Base-by-base conservation (phyloP, 2,113 vertebrate species). In the Oriolus oriolus region DNA sequence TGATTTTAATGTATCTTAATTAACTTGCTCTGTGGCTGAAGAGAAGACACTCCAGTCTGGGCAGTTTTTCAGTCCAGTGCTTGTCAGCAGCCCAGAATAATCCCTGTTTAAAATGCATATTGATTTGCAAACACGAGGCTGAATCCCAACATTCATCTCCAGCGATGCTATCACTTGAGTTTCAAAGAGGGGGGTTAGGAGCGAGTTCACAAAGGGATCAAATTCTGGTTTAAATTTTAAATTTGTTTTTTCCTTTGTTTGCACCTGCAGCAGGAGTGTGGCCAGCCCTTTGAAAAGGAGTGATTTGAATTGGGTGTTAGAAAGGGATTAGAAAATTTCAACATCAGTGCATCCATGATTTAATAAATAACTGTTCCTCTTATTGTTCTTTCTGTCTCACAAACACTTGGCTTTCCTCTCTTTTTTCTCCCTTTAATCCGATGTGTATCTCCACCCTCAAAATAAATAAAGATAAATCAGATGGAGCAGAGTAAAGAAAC, bases 31-130 rank as follows among this genome's bases (percentile, higher is more conserved):
- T 81, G 44, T 86, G 86, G 35, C 80, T 90, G 83, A 70, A 68
- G 79, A 75, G 85, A 60, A 96, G 85, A 60, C 59, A 35, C 88
- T 88, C 92, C 93, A 92, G 80, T 92, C 90, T 63, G 90, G 84
- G 93, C 47, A 74, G 76, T 59, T 93, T 93, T 89, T 93, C 76
- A 95, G 86, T 68, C 79, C 73, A 33, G 71, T 28, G 49, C 79
- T 84, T 47, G 56, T 95, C 93, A 92, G 82, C 88, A 96, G 56
- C 73, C 17, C n/a, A n/a, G 77, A 75, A 24, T 78, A 94, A 87
- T 84, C 90, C 88, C 77, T 71, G 24, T 64, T 96, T 94, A 80
- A 85, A 90, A 94, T 79, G 65, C 65, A 61, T 74, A 89, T 86
- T 60, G 76, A 71, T 92, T 86, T 81, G 71, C 76, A 82, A 97